Base-by-base conservation (phyloP, 1,140 invertebrate genomes). In the Drosophila arawakana region DNA sequence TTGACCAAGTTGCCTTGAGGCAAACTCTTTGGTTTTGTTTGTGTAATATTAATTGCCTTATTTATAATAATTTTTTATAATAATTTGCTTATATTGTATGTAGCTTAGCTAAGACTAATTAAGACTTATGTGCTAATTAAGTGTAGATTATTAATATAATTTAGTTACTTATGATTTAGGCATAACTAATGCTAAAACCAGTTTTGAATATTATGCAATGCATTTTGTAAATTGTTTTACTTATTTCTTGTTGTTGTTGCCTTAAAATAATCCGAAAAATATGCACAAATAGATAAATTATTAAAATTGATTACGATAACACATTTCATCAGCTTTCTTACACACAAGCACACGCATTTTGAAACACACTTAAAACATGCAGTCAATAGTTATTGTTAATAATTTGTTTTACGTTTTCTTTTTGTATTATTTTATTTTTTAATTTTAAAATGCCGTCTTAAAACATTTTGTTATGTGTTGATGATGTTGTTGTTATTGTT, bases 241-340 rank as follows among this genome's bases (percentile, higher is more conserved):
- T 59, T 21, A 21, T 61, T 18, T 21, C 18, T 21, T 21, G 18
- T 21, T 52, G 41, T 62, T 39, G 63, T 73, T 76, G 73, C 61
- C 61, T 80, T 80, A 82, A 85, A 86, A 80, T 73, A 76, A 81
- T 82, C 65, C 50, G 80, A 74, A 88, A 80, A 89, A 84, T 84
- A 89, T 89, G 77, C 77, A 80, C 73, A 88, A 83, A 78, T 80
- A 78, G 69, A 76, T 70, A 88, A 89, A 84, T 69, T 83, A 84
- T 89, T 89, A 84, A 88, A 88, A 89, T 84, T 81, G 59, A 72
- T 86, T 84, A 79, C 57, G 61, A 50, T 76, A 67, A 76, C 50
- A 61, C 47, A 35, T 57, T 34, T 30, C 80, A 21, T 72, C 44
- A 59, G 25, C 25, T 30, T 30, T 30, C 25, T 30, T 57, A 61